phyloP scores from a whole-genome alignment of 1,140 invertebrate species.

The Olivierus martensii region DNA sequence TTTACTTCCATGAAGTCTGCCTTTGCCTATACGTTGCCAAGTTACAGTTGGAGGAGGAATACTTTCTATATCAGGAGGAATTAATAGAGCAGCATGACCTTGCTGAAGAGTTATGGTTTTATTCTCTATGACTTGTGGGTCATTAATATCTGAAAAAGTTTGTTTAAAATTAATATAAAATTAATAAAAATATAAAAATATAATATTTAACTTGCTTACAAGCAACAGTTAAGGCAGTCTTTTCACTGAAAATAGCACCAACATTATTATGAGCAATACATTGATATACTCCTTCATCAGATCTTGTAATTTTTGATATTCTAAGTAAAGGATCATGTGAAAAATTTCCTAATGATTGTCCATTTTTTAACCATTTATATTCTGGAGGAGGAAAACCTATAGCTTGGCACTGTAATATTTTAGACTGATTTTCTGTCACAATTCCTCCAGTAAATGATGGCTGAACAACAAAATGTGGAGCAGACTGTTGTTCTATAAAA shows the following conservation, averaged over 20 bases:
- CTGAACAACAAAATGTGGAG: conserved; percentile 15
- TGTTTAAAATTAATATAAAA: not conserved
- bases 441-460: conserved; percentile 16
- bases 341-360: conserved; percentile 18
- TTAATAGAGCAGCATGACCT: conserved; percentile 63
- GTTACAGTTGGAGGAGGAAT: conserved; percentile 63
- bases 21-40: conserved; percentile 61
- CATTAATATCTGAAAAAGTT: conserved; percentile 5
- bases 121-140: conserved; percentile 44
- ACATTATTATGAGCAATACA: conserved; percentile 79
- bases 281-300: conserved; percentile 74
- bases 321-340: conserved; percentile 12
- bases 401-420: conserved; percentile 30
- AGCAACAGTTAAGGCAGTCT: conserved; percentile 68
- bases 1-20: conserved; percentile 58
- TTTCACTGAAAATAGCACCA: conserved; percentile 77
- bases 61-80: conserved; percentile 64
- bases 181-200: not conserved
- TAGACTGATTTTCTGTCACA: conserved; percentile 15
- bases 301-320: conserved; percentile 32
- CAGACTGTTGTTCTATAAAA: conserved; percentile 11
- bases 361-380: conserved; percentile 34
- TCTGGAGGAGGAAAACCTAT: conserved; percentile 29
- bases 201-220: conserved; percentile 60
- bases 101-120: conserved; percentile 49